These are phyloP conservation scores for Aleiodes leptofemur DNA, from an alignment of 2,888 invertebrate species.

Conservation along the genomic window DNA sequence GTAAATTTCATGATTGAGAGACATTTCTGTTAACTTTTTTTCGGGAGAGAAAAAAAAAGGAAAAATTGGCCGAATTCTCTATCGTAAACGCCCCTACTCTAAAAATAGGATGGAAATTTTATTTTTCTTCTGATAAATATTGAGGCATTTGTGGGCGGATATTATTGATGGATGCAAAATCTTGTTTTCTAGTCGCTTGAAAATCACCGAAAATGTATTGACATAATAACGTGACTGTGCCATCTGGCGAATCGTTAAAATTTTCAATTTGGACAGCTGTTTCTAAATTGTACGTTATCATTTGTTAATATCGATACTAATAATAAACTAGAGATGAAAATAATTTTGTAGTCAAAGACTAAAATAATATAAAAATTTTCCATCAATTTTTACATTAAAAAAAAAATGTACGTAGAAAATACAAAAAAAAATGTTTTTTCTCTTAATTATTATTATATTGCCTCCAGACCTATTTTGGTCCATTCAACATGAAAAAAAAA, in stretches of 20 bases:
- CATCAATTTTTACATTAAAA: too few relatives aligned
- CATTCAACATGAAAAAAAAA: too few relatives aligned
- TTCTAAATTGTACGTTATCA: slow-evolving; percentile 11
- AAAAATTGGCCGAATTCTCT: slow-evolving; percentile 3
- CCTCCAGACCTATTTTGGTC: too few relatives aligned
- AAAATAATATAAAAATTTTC: not conserved
- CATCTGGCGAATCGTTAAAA: slow-evolving; percentile 18
- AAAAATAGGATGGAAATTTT: not conserved
- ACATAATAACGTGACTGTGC: slow-evolving; percentile 24
- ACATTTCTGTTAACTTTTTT: too few relatives aligned
- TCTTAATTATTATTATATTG: too few relatives aligned
- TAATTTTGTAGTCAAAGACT: not conserved
- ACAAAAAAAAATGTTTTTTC: too few relatives aligned
- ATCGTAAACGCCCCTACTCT: slow-evolving; percentile 8
- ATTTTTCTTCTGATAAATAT: slow-evolving; percentile 24
- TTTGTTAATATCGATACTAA: slow-evolving; percentile 13
- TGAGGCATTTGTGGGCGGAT: slow-evolving; percentile 59
- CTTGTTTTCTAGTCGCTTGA: slow-evolving; percentile 53
- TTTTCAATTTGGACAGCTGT: not conserved
- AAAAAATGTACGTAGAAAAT: too few relatives aligned
- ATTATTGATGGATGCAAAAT: slow-evolving; percentile 63
- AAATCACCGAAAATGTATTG: slow-evolving; percentile 52
- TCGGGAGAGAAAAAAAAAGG: not conserved
- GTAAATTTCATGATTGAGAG: slow-evolving; percentile 13
- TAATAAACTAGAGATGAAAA: not conserved